These are phyloP conservation scores for Glandiceps talaboti DNA, from an alignment of 53 echinoderm and acorn worm species.

Conservation along the genomic window DNA sequence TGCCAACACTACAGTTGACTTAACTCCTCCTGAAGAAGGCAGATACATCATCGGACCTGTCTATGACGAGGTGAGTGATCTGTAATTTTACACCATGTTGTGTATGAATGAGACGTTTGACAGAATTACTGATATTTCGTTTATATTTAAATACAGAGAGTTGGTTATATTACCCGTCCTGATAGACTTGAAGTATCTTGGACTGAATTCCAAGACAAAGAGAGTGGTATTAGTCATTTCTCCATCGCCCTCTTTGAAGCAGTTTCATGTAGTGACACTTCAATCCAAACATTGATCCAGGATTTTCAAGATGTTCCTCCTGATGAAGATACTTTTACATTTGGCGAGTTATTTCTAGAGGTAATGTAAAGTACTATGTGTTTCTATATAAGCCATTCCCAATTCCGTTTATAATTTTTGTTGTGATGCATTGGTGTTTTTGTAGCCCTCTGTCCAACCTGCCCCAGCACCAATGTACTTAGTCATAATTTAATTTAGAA, in stretches of 20 bases:
- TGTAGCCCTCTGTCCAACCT: no score
- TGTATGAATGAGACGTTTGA: no score
- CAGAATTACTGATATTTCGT: no score
- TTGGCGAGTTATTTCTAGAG: background rate
- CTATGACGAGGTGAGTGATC: background rate
- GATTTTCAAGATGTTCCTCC: background rate
- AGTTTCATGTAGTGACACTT: background rate
- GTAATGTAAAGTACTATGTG: background rate
- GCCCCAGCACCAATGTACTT: no score
- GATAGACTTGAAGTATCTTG: background rate
- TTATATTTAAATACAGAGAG: no score
- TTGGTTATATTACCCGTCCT: background rate
- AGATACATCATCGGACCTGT: background rate
- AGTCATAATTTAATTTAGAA: no score
- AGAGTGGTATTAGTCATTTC: background rate
- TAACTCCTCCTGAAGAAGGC: background rate
- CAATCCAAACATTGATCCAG: background rate
- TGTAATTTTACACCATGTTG: no score
- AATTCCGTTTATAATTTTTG: no score
- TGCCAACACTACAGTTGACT: background rate
- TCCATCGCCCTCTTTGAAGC: background rate
- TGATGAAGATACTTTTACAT: background rate
- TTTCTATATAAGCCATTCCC: no score
- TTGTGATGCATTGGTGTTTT: no score
- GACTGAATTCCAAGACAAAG: background rate